Evolutionary conservation across 2,888 invertebrate species (phyloP).

Genomic region (Anthophora plumipes): DNA sequence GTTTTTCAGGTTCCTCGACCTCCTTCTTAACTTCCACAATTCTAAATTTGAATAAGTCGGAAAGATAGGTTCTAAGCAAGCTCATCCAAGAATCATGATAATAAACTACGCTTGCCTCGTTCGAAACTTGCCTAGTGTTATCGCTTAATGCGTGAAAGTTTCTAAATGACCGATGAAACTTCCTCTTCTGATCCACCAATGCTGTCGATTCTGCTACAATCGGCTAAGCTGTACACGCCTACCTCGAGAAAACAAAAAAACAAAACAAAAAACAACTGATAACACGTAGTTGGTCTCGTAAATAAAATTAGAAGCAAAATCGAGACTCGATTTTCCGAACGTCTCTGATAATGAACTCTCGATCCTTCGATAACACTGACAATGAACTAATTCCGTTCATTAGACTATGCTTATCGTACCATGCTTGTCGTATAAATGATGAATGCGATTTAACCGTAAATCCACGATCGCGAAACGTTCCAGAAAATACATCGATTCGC

Average conservation of each 20-base stretch:
- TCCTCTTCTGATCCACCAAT: too few relatives aligned
- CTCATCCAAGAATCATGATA: neutral
- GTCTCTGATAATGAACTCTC: slow-evolving; percentile 15
- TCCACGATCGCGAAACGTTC: slow-evolving; percentile 6
- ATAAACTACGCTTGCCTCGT: too few relatives aligned
- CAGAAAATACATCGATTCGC: slow-evolving; percentile 1
- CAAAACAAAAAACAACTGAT: neutral
- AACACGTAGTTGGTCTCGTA: neutral
- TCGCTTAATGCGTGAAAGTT: too few relatives aligned
- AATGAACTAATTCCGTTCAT: neutral
- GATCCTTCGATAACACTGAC: neutral
- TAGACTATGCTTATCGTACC: too few relatives aligned
- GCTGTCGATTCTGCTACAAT: too few relatives aligned
- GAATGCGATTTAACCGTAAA: neutral
- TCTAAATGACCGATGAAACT: too few relatives aligned
- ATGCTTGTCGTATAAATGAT: too few relatives aligned
- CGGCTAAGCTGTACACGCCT: neutral
- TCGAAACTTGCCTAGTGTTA: too few relatives aligned
- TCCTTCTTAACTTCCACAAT: neutral
- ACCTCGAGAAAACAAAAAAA: neutral
- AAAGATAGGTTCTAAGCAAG: neutral
- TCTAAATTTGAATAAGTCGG: neutral
- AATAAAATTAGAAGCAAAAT: neutral
- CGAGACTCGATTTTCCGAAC: neutral
- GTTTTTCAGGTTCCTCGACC: slow-evolving; percentile 33